phyloP scores from a whole-genome alignment of 2,113 vertebrate genomes.

The Butorides virescens region DNA sequence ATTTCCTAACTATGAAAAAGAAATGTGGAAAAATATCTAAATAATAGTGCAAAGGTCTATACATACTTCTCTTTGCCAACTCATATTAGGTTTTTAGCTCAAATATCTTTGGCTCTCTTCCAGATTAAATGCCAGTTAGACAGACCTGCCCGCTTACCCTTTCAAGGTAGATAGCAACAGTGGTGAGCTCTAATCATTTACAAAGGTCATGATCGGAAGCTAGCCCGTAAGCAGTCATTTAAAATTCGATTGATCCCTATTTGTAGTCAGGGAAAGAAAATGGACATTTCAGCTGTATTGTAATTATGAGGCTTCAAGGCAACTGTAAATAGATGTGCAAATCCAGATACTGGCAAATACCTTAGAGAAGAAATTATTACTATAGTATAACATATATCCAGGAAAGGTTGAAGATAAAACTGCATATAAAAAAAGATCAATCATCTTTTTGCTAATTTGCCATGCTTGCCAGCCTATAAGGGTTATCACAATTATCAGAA shows the following conservation, averaged over 20 bases:
- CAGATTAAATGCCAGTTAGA: constrained; percentile 89
- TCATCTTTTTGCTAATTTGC: constrained; percentile 79
- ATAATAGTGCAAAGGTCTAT: constrained; percentile 50
- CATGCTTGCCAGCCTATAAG: constrained; percentile 62
- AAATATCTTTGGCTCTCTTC: constrained; percentile 80
- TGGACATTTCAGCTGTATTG: constrained; percentile 86
- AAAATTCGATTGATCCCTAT: constrained; percentile 90
- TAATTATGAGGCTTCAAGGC: constrained; percentile 85
- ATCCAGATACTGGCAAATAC: constrained; percentile 76
- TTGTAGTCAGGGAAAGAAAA: constrained; percentile 86
- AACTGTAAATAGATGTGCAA: constrained; percentile 83
- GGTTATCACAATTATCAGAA: constrained; percentile 82
- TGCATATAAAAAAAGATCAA: constrained; percentile 78
- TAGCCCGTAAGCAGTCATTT: constrained; percentile 82
- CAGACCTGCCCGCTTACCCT: constrained; percentile 79
- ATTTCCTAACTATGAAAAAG: neutral
- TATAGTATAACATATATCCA: constrained; percentile 63
- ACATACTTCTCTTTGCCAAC: constrained; percentile 74
- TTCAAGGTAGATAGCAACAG: constrained; percentile 81
- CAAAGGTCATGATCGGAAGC: constrained; percentile 90
- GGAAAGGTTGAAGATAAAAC: constrained; percentile 83
- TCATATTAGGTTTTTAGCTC: constrained; percentile 75
- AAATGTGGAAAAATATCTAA: neutral
- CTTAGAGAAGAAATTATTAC: constrained; percentile 80
- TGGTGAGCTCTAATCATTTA: constrained; percentile 89